Evolutionary conservation across 2,888 invertebrate genomes (phyloP), one percentile per base, ranked within the genome.

Genomic region (Petrophora chlorosata): DNA sequence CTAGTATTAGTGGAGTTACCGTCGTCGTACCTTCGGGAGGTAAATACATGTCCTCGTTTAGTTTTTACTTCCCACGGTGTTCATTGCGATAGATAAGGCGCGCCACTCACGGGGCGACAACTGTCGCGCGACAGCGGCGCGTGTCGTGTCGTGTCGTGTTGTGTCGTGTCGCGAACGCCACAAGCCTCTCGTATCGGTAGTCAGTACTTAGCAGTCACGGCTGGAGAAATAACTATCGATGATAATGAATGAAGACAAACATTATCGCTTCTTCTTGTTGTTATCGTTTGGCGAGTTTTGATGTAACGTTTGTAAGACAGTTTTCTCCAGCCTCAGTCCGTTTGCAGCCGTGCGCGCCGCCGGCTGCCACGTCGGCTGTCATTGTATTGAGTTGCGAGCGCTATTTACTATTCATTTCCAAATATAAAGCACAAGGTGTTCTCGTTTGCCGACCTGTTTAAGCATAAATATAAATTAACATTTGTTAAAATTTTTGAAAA

Each of bases 401-500:
- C 55, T 14, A 14, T 23, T 47, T 59, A 65, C 63, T 63, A 67
- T 63, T 62, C 50, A 50, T 61, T 62, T 58, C 57, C 59, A 59
- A 56, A 35, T 54, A 53, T 10, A 15, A 38, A 56, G 54, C 44
- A 61, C 56, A 43, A 43, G 36, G 59, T 56, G 56, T 60, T 58
- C 54, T 57, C 36, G 23, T 52, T 50, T 53, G 56, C 59, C 57
- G 56, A 61, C 56, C 58, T 51, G 30, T 57, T 53, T 55, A 44
- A 55, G n/a, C n/a, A n/a, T n/a, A 43, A 49, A 12, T 29, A 47
- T 47, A 50, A 38, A 39, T 41, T 39, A 26, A 56, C 57, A 59
- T 55, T 56, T 48, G 38, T 55, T 51, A 46, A 58, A 47, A 52
- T 56, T 67, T 77, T 79, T 73, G 61, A 65, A 67, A 65, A 65